These are phyloP conservation scores for Chaetodon auriga DNA, from an alignment of 2,113 vertebrate genomes.

Conservation along the genomic window DNA sequence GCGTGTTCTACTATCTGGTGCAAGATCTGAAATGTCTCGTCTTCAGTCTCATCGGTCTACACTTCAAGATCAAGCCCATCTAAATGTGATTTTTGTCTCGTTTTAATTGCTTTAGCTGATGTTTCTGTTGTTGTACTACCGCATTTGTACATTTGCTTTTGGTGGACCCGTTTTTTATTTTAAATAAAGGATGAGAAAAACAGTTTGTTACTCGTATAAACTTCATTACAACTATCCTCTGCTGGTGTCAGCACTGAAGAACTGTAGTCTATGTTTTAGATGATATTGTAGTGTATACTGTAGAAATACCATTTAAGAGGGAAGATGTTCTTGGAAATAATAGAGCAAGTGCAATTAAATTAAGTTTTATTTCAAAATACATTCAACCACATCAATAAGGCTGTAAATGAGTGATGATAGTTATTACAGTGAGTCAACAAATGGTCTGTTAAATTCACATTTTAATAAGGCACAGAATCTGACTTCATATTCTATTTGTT, in stretches of 20 bases:
- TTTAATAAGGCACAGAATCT: slow-evolving; percentile 46
- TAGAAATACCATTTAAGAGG: background rate
- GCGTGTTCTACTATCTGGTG: slow-evolving; percentile 99
- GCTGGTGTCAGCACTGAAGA: background rate
- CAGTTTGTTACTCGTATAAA: background rate
- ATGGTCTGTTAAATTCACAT: slow-evolving; percentile 27
- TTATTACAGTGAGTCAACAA: slow-evolving; percentile 13
- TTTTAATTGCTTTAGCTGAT: slow-evolving; percentile 68
- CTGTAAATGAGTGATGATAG: background rate
- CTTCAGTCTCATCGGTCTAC: slow-evolving; percentile 98
- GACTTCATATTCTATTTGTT: background rate
- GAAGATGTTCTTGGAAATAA: background rate
- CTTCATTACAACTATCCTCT: background rate
- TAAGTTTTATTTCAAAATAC: slow-evolving; percentile 52
- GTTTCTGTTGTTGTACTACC: slow-evolving; percentile 68
- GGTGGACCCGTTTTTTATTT: slow-evolving; percentile 78
- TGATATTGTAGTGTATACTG: background rate
- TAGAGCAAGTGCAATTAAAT: background rate
- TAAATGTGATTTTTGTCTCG: slow-evolving; percentile 73
- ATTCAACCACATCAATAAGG: slow-evolving; percentile 30
- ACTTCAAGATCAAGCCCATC: slow-evolving; percentile 99
- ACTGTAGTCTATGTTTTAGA: background rate
- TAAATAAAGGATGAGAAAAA: slow-evolving; percentile 80
- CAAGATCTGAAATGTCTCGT: slow-evolving; percentile 99
- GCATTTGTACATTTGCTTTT: slow-evolving; percentile 85